Percentiles rank a stretch among this genome's conserved stretches.
Evolutionary conservation across 1,140 invertebrate genomes (phyloP).

Genomic region (Chironomus tepperi): DNA sequence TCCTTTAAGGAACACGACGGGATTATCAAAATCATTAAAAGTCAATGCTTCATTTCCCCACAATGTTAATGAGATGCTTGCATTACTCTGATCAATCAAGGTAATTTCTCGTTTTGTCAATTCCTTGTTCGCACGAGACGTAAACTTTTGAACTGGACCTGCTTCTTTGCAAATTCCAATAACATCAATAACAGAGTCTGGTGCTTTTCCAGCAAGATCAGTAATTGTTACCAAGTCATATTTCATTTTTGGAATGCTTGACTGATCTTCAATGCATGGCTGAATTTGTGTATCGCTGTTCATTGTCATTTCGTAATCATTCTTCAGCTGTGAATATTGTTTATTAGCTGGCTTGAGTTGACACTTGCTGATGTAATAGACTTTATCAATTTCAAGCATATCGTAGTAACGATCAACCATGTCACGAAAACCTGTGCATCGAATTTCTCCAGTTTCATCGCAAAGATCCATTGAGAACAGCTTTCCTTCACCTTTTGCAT

Average conservation of each 20-base stretch:
- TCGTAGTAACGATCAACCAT: slow-evolving; percentile 85
- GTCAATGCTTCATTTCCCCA: slow-evolving; percentile 77
- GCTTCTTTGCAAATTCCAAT: slow-evolving; percentile 78
- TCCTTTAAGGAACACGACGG: slow-evolving; percentile 77
- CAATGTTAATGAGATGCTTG: slow-evolving; percentile 62
- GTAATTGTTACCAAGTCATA: slow-evolving; percentile 76
- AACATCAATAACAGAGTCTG: slow-evolving; percentile 69
- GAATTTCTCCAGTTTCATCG: slow-evolving; percentile 91
- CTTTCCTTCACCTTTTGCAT: slow-evolving; percentile 85
- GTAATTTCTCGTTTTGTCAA: slow-evolving; percentile 82
- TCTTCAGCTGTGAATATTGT: slow-evolving; percentile 71
- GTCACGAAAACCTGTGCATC: slow-evolving; percentile 88
- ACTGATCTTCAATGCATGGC: slow-evolving; percentile 54
- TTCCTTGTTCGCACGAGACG: slow-evolving; percentile 64
- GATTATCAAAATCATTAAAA: slow-evolving; percentile 66
- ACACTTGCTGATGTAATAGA: slow-evolving; percentile 81
- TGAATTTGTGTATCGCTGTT: slow-evolving; percentile 68
- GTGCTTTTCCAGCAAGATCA: slow-evolving; percentile 57
- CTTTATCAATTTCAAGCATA: slow-evolving; percentile 75
- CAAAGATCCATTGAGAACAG: slow-evolving; percentile 87
- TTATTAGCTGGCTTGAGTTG: slow-evolving; percentile 87
- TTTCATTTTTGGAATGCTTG: slow-evolving; percentile 63
- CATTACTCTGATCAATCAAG: slow-evolving; percentile 76
- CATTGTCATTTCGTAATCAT: slow-evolving; percentile 95
- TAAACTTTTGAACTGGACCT: slow-evolving; percentile 63